These are phyloP conservation scores for Labeo calbasu DNA, from an alignment of 2,797 vertebrate species.

Conservation along the genomic window DNA sequence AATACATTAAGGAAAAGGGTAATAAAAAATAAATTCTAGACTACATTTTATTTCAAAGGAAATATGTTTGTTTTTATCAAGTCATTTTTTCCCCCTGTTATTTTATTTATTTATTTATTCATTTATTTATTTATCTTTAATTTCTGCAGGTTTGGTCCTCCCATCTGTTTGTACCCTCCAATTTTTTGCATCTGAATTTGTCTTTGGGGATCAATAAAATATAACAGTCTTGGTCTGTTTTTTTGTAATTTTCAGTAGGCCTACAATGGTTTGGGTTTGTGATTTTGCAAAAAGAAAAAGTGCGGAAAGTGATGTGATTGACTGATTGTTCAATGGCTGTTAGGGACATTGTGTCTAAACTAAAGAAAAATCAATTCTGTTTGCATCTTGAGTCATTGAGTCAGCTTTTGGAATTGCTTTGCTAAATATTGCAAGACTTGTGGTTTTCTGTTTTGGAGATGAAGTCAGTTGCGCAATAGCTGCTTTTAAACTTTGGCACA, in stretches of 20 bases:
- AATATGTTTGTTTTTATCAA: too few relatives aligned
- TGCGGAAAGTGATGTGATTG: neutral
- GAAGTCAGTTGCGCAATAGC: neutral
- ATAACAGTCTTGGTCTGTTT: neutral
- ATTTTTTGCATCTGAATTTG: conserved; percentile 2
- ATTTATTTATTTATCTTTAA: too few relatives aligned
- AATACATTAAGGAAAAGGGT: too few relatives aligned
- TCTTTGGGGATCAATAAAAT: neutral
- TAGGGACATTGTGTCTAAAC: neutral
- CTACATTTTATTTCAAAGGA: too few relatives aligned
- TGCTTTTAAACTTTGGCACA: neutral
- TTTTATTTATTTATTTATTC: too few relatives aligned
- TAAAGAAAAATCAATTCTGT: neutral
- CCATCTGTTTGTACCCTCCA: neutral
- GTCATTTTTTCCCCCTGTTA: too few relatives aligned
- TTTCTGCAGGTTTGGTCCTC: too few relatives aligned
- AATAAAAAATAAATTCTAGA: too few relatives aligned
- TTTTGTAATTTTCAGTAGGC: neutral
- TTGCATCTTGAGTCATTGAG: neutral
- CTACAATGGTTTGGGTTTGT: neutral
- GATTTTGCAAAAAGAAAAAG: neutral
- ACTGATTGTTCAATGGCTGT: neutral
- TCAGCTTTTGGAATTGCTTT: neutral
- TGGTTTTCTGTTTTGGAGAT: neutral
- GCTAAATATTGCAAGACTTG: neutral